phyloP scores from a whole-genome alignment of 2,113 vertebrate genomes.

The Oncorhynchus keta region DNA sequence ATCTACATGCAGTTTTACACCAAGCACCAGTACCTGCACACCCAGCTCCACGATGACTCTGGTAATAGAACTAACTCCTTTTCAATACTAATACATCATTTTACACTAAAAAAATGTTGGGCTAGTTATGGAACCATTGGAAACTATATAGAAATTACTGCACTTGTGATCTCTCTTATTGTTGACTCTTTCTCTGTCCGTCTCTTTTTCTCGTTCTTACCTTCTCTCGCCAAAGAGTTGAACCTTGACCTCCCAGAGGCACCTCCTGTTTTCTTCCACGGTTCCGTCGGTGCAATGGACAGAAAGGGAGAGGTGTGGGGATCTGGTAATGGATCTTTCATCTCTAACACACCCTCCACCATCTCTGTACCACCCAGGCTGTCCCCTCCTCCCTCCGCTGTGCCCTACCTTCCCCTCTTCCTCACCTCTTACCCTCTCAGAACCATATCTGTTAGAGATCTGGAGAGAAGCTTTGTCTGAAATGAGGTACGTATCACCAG shows the following conservation, averaged over 20 bases:
- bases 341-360: conserved; percentile 69
- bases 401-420: conserved; percentile 31
- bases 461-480: conserved; percentile 73
- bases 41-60: conserved; percentile 28
- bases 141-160: no score
- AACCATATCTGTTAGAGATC: conserved; percentile 72
- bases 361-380: conserved; percentile 71
- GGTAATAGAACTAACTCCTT: neutral
- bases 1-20: conserved; percentile 32
- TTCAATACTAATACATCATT: no score
- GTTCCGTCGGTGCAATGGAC: conserved; percentile 42
- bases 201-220: neutral
- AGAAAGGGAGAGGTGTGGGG: conserved; percentile 24
- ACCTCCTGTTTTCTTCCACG: conserved; percentile 58
- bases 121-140: no score
- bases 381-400: conserved; percentile 63
- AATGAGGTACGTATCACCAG: neutral
- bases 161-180: no score
- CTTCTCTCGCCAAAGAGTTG: conserved; percentile 56
- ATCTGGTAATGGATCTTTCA: conserved; percentile 61
- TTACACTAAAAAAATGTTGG: no score
- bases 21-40: conserved; percentile 28
- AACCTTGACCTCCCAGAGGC: conserved; percentile 56
- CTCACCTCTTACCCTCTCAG: conserved; percentile 62
- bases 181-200: neutral